Conservation (phyloP, 2,888 invertebrate species). For the Leptopilina drosophilae region DNA sequence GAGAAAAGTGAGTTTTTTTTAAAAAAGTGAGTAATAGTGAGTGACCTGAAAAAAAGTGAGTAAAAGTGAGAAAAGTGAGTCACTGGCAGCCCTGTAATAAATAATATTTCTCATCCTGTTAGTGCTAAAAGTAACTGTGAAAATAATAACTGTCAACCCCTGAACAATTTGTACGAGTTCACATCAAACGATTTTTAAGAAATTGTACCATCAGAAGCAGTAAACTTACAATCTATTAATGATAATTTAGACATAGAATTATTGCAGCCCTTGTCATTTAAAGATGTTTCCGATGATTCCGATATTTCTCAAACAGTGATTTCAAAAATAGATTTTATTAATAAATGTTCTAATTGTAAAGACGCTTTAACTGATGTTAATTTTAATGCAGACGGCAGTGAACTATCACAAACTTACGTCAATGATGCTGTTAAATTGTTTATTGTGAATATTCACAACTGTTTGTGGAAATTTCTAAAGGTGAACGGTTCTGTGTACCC, state of each 20-base stretch:
- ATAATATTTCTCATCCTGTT: not conserved
- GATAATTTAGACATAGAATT: not conserved
- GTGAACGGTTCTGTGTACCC: not conserved
- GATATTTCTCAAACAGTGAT: not conserved
- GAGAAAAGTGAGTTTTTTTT: too few relatives aligned
- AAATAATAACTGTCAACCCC: not conserved
- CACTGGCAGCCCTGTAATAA: too few relatives aligned
- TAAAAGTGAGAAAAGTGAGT: too few relatives aligned
- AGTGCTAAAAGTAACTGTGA: constrained; percentile 12
- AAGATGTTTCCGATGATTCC: not conserved
- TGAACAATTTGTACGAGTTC: constrained; percentile 1
- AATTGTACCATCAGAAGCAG: not conserved
- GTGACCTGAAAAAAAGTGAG: too few relatives aligned
- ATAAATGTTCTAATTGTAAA: not conserved
- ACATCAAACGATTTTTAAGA: not conserved
- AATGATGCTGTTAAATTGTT: constrained; percentile 34
- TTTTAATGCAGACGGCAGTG: not conserved
- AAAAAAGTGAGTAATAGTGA: too few relatives aligned
- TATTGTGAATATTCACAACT: not conserved
- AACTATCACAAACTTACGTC: constrained; percentile 1
- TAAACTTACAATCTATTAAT: not conserved
- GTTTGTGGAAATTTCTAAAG: not conserved
- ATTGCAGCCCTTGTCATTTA: not conserved
- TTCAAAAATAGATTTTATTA: not conserved
- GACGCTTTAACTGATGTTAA: constrained; percentile 2